Evolutionary conservation across 2,113 vertebrate genomes (phyloP), one percentile per base, ranked within the genome.

Genomic region (Glaucidium brasilianum): DNA sequence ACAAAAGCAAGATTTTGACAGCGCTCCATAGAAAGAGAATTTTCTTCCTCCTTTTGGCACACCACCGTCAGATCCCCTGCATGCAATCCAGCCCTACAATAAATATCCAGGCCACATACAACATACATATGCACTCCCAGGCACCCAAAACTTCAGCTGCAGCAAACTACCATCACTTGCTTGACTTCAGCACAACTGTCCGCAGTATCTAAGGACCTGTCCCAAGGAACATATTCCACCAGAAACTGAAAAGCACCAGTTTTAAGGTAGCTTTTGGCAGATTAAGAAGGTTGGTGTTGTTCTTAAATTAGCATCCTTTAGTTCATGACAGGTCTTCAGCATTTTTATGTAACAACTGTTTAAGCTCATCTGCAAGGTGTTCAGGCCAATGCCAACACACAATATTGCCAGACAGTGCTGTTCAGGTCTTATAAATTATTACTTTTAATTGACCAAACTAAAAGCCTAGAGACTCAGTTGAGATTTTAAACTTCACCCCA

Each of bases 261-360:
- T 97, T 95, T 96, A 94, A 93, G 71, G 96, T 96, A 94, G 76
- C 41, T 85, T 98, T 90, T 92, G 94, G 96, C 66, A 90, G 55
- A 80, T 94, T 87, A 94, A 96, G 68, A 8, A 32, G 12, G 43
- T 50, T 78, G 67, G 66, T 62, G 76, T 43, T 94, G 23, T 8
- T 81, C 64, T 45, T 52, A 96, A 93, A 92, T 88, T 53, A 94
- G 75, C 88, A 90, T 83, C 88, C 64, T 96, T 95, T 86, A 67
- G 47, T 22, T 93, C 75, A 34, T 60, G 79, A 88, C 86, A 97
- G 41, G 37, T 56, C 78, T 64, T 73, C 79, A 60, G 43, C 55
- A 66, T 55, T 95, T 87, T 91, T 81, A 50, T 72, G 39, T 64
- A 93, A 50, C 23, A 89, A 41, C 22, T 29, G 56, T 25, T 69